These are phyloP conservation scores for Deilephila porcellus DNA, from an alignment of 2,888 invertebrate genomes.

Conservation along the genomic window DNA sequence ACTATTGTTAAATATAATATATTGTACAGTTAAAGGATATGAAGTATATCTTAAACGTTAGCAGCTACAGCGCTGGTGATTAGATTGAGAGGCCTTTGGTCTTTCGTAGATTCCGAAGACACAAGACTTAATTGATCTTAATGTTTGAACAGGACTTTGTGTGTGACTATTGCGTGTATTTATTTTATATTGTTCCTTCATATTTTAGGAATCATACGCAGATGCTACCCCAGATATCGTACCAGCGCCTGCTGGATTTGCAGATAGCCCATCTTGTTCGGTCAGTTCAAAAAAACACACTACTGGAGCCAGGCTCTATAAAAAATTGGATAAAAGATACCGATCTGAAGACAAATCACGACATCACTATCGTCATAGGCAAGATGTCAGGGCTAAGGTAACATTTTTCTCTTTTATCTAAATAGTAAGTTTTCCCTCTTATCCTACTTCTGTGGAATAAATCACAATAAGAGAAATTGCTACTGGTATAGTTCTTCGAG, in stretches of 20 bases:
- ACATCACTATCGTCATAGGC: conserved; percentile 87
- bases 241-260: conserved; percentile 94
- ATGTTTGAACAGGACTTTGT: too few relatives aligned
- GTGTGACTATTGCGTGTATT: too few relatives aligned
- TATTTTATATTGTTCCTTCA: not conserved
- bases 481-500: too few relatives aligned
- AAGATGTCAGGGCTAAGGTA: conserved; percentile 92
- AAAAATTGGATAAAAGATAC: conserved; percentile 91
- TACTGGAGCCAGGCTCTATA: conserved; percentile 87
- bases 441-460: too few relatives aligned
- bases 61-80: not conserved
- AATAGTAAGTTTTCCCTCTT: not conserved
- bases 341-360: conserved; percentile 90
- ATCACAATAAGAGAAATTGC: too few relatives aligned
- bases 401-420: conserved; percentile 31
- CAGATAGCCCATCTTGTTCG: conserved; percentile 89
- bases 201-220: conserved; percentile 73
- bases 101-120: too few relatives aligned
- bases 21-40: too few relatives aligned
- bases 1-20: too few relatives aligned
- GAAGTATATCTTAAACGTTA: too few relatives aligned
- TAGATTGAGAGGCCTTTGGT: not conserved
- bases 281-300: conserved; percentile 64
- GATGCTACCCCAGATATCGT: conserved; percentile 89
- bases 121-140: too few relatives aligned